A percentile compares a stretch with the other conserved stretches of the same genome.
These are phyloP conservation scores for Sylvia atricapilla DNA, from an alignment of 2,113 vertebrate genomes.

Conservation along the genomic window DNA sequence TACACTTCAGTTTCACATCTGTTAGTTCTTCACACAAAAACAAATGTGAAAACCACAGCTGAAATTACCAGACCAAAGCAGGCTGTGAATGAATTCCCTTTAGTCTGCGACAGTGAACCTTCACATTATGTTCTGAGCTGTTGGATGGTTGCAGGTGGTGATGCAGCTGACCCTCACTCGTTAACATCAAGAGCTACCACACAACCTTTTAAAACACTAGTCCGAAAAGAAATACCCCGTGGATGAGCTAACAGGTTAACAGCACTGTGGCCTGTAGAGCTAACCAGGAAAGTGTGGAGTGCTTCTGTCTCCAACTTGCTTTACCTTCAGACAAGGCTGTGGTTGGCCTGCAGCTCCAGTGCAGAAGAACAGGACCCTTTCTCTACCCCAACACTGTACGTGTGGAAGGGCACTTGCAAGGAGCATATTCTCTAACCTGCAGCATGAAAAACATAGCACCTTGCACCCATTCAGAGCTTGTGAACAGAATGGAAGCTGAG, in stretches of 20 bases:
- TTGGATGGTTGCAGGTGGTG: not conserved
- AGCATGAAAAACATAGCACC: not conserved
- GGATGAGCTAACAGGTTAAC: not conserved
- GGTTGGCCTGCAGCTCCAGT: not conserved
- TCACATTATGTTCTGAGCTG: not conserved
- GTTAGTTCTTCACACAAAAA: not conserved
- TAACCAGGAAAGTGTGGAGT: not conserved
- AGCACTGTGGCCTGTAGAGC: not conserved
- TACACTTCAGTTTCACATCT: not conserved
- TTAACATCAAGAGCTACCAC: not conserved
- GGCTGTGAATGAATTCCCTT: not conserved
- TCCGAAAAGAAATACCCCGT: rapidly evolving
- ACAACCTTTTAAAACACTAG: not conserved
- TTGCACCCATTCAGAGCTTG: not conserved
- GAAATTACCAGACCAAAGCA: not conserved
- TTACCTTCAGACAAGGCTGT: not conserved
- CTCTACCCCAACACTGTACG: not conserved
- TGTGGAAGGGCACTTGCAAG: not conserved
- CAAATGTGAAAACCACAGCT: not conserved
- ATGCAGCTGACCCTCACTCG: not conserved
- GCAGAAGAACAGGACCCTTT: not conserved
- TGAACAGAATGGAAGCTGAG: not conserved
- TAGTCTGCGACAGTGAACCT: not conserved
- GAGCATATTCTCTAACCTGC: not conserved
- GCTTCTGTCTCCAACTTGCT: not conserved